phyloP scores from a whole-genome alignment of 2,113 vertebrate genomes.

The Regulus satrapa region DNA sequence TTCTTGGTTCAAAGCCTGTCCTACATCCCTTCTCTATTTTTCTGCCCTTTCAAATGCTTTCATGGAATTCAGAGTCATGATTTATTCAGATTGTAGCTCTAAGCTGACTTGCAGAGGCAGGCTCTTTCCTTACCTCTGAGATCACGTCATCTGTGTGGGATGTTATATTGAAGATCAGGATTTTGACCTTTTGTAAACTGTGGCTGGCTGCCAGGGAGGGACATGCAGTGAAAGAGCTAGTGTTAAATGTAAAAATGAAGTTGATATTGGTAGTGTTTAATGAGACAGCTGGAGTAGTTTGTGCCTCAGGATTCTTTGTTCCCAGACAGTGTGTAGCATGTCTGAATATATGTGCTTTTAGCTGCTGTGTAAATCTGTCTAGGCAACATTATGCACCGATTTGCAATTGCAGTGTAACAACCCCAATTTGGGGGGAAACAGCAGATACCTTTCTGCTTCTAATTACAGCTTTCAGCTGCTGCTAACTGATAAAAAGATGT shows the following conservation, averaged over 20 bases:
- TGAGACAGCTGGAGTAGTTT: background rate
- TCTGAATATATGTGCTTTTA: background rate
- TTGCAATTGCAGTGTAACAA: background rate
- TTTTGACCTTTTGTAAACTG: background rate
- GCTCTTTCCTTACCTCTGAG: background rate
- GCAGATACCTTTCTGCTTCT: background rate
- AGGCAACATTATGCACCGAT: background rate
- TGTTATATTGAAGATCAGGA: background rate
- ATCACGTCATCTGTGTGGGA: background rate
- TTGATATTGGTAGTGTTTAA: background rate
- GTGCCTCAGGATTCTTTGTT: background rate
- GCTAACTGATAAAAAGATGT: constrained; percentile 34
- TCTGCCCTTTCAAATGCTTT: background rate
- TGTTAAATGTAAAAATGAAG: background rate
- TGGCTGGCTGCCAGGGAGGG: background rate
- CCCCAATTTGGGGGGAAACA: background rate
- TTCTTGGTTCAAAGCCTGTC: background rate
- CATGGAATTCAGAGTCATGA: background rate
- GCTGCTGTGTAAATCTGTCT: background rate
- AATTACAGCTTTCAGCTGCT: background rate
- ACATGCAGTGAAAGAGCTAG: background rate
- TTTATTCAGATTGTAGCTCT: background rate
- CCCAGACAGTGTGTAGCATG: background rate
- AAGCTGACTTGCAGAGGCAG: background rate
- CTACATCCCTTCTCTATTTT: background rate